These are phyloP conservation scores for Brienomyrus longianalis DNA, from an alignment of 2,113 vertebrate species.

Conservation along the genomic window DNA sequence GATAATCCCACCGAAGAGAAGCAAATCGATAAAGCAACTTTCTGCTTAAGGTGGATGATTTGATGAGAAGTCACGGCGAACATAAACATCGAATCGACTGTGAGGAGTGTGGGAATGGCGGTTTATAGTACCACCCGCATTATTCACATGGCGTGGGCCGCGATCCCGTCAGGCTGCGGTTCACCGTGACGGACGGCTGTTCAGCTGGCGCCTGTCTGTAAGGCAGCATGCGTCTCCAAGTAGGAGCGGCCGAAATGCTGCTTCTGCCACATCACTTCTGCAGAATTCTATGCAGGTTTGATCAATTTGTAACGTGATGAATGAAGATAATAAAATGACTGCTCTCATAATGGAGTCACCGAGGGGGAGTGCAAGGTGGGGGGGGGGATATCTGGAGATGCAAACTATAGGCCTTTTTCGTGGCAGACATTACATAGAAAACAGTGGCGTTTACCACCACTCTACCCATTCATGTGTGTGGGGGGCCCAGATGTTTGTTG, in stretches of 20 bases:
- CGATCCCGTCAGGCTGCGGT: not conserved
- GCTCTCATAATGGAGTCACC: not conserved
- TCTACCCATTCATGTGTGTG: not conserved
- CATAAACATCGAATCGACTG: not conserved
- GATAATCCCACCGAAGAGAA: not conserved
- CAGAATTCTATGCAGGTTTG: not conserved
- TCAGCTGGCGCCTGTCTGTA: not conserved
- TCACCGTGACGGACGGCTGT: not conserved
- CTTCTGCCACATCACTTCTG: not conserved
- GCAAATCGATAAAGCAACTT: not conserved
- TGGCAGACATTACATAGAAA: not conserved
- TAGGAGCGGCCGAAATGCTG: not conserved
- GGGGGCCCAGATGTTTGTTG: not conserved
- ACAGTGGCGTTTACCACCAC: not conserved
- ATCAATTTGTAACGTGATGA: not conserved
- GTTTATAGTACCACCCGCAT: not conserved
- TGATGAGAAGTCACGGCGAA: not conserved
- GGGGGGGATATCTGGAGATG: not conserved
- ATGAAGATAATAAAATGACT: constrained; percentile 5
- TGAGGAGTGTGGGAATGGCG: too few relatives aligned
- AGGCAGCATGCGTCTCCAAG: not conserved
- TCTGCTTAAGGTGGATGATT: not conserved
- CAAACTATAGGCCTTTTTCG: not conserved
- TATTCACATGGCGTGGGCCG: not conserved
- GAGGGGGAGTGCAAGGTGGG: not conserved